phyloP scores from a whole-genome alignment of 2,888 invertebrate genomes.

The Morinoia aosen region DNA sequence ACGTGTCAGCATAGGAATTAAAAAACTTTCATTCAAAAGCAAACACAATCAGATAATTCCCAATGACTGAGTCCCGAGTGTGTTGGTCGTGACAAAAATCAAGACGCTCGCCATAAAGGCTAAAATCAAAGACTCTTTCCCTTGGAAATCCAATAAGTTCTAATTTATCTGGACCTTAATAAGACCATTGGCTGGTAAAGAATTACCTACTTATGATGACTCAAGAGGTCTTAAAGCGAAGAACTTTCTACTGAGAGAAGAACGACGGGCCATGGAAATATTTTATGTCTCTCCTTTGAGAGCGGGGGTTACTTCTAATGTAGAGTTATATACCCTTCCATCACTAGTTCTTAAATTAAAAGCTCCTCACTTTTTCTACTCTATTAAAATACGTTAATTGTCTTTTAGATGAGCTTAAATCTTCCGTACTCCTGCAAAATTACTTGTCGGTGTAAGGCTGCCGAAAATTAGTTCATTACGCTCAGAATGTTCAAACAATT shows the following conservation, averaged over 20 bases:
- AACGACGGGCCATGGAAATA: neutral
- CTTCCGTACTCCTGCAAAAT: neutral
- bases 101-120: neutral
- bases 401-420: neutral
- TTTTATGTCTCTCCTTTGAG: neutral
- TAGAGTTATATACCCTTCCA: neutral
- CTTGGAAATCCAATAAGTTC: neutral
- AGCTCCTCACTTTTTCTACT: neutral
- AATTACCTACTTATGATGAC: neutral
- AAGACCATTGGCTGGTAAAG: constrained; percentile 1
- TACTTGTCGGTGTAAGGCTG: neutral
- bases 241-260: neutral
- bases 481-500: no score
- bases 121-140: neutral
- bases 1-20: neutral
- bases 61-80: neutral
- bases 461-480: neutral
- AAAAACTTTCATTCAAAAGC: neutral
- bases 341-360: neutral
- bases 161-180: neutral
- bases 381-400: neutral
- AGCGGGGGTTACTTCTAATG: neutral
- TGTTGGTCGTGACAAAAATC: neutral
- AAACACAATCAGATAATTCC: neutral
- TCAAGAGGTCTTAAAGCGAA: neutral